phyloP scores from a whole-genome alignment of 2,888 invertebrate species.

The Odontomyia ornata region DNA sequence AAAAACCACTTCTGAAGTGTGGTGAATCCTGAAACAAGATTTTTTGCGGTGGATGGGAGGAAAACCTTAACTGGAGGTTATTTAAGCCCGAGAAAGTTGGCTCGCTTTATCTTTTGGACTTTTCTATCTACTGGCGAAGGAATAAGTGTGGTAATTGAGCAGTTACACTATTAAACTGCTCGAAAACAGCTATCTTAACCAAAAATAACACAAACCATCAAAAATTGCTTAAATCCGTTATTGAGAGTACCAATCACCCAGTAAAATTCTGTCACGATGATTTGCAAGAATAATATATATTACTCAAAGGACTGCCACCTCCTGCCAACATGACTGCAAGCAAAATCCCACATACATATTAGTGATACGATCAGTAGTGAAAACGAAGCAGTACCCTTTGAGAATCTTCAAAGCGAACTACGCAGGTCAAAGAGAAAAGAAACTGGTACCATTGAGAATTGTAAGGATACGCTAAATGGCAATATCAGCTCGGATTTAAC shows the following conservation, averaged over 20 bases:
- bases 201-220: too few relatives aligned
- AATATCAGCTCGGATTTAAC: slow-evolving; percentile 29
- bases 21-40: too few relatives aligned
- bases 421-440: neutral
- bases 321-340: neutral
- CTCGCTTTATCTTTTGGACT: too few relatives aligned
- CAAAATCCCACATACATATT: slow-evolving; percentile 28
- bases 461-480: slow-evolving; percentile 24
- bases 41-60: too few relatives aligned
- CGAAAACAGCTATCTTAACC: too few relatives aligned
- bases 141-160: too few relatives aligned
- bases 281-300: slow-evolving; percentile 84
- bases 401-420: neutral
- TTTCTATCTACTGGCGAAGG: too few relatives aligned
- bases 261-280: slow-evolving; percentile 96
- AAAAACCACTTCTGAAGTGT: too few relatives aligned
- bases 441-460: neutral
- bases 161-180: too few relatives aligned
- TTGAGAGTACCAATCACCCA: slow-evolving; percentile 73
- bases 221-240: slow-evolving; percentile 75
- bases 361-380: slow-evolving; percentile 48
- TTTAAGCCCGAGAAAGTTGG: too few relatives aligned
- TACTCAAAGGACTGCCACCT: slow-evolving; percentile 60
- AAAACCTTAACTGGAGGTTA: too few relatives aligned
- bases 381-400: slow-evolving; percentile 48